Percentiles rank a stretch among this genome's conserved stretches.
Evolutionary conservation across 2,113 vertebrate species (phyloP).

Genomic region (Pomatorhinus ruficollis): DNA sequence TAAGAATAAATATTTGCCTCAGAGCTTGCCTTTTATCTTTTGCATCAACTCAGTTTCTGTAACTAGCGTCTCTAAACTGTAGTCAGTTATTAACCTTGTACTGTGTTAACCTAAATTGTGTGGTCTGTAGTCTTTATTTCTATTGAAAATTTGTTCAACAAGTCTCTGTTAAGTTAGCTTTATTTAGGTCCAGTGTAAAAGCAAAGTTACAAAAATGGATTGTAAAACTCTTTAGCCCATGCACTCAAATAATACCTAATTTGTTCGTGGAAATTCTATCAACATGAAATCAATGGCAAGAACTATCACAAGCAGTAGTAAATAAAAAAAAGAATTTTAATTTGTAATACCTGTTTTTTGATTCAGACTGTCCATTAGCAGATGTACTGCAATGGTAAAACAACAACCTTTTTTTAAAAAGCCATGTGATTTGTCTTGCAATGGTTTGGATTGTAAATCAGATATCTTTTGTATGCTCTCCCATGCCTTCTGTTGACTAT

Average conservation of each 20-base stretch:
- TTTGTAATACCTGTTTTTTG: neutral
- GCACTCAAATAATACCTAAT: neutral
- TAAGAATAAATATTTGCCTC: neutral
- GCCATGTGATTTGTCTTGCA: neutral
- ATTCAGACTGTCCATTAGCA: neutral
- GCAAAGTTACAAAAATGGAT: neutral
- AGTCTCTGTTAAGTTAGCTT: neutral
- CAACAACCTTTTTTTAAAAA: accelerated
- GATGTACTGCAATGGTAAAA: neutral
- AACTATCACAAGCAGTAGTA: neutral
- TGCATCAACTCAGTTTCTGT: neutral
- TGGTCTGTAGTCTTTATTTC: neutral
- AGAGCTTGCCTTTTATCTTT: neutral
- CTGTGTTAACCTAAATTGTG: neutral
- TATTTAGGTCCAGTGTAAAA: neutral
- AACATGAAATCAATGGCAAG: neutral
- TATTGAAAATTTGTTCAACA: neutral
- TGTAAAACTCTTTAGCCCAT: neutral
- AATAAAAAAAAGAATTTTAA: neutral
- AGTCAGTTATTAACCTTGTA: neutral
- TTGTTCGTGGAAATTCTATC: neutral
- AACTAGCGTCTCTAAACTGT: neutral
- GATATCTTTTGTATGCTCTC: neutral
- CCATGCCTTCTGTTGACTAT: neutral
- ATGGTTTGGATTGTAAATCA: neutral